Percentiles rank a stretch among this genome's conserved stretches.
These are phyloP conservation scores for Tenthredo notha DNA, from an alignment of 2,888 invertebrate genomes.

Conservation along the genomic window DNA sequence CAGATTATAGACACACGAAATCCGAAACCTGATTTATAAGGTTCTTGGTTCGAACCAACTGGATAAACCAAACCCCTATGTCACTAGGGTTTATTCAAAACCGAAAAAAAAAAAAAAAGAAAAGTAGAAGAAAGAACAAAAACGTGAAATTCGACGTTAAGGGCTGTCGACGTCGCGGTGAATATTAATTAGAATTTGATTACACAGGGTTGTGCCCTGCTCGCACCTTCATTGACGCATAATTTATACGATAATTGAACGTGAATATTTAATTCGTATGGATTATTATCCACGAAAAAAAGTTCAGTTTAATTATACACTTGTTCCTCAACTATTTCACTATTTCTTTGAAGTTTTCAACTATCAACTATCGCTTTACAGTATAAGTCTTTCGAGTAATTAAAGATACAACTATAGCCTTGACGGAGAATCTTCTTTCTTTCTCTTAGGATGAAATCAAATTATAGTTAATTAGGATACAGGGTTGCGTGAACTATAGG, in stretches of 20 bases:
- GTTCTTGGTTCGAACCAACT: neutral
- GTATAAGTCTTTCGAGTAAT: too few relatives aligned
- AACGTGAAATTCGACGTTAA: neutral
- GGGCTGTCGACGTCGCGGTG: neutral
- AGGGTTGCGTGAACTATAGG: neutral
- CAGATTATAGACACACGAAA: slow-evolving; percentile 15
- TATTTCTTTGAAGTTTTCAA: neutral
- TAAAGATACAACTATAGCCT: neutral
- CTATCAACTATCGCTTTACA: neutral
- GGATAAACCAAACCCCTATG: neutral
- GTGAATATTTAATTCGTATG: neutral
- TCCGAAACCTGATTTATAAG: slow-evolving; percentile 17
- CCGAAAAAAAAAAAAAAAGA: neutral
- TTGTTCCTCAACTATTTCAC: neutral
- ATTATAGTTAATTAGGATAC: neutral
- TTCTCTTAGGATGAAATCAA: neutral
- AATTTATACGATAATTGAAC: neutral
- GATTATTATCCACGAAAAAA: neutral
- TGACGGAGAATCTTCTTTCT: neutral
- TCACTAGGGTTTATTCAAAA: neutral
- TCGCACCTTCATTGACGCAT: neutral
- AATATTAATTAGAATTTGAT: neutral
- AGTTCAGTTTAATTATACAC: too few relatives aligned
- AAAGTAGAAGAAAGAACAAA: too few relatives aligned
- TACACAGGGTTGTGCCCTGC: neutral